A percentile compares a stretch with the other conserved stretches of the same genome.
Evolutionary conservation across 2,113 vertebrate genomes (phyloP).

Genomic region (Rhinichthys klamathensis): DNA sequence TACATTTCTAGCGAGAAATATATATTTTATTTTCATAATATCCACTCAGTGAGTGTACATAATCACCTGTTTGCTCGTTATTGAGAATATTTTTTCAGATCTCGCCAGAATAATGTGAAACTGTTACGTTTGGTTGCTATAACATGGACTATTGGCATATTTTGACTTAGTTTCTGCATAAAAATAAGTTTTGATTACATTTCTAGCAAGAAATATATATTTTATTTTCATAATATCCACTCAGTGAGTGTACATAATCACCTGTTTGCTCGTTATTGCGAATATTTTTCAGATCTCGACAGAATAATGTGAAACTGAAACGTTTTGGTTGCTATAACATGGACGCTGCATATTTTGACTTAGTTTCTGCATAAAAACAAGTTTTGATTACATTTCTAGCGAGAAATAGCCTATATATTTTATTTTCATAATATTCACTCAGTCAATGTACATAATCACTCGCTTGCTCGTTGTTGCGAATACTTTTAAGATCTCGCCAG

Average conservation of each 20-base stretch:
- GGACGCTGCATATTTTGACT: not conserved
- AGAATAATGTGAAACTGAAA: too few relatives aligned
- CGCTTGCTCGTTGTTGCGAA: conserved; percentile 1
- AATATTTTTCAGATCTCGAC: not conserved
- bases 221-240: conserved; percentile 8
- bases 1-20: too few relatives aligned
- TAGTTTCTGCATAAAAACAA: not conserved
- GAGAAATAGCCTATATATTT: not conserved
- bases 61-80: too few relatives aligned
- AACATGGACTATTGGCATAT: too few relatives aligned
- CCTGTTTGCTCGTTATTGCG: not conserved
- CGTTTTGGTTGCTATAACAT: too few relatives aligned
- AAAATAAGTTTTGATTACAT: not conserved
- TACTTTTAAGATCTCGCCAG: not conserved
- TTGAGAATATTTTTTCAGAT: too few relatives aligned
- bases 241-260: not conserved
- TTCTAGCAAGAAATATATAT: not conserved
- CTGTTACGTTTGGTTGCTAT: too few relatives aligned
- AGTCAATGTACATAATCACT: not conserved
- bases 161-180: not conserved
- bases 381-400: not conserved
- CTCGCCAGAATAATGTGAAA: too few relatives aligned
- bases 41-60: too few relatives aligned
- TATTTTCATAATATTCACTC: conserved; percentile 14
- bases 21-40: too few relatives aligned